Conservation (phyloP, 2,113 vertebrate species). For the Pholis gunnellus region DNA sequence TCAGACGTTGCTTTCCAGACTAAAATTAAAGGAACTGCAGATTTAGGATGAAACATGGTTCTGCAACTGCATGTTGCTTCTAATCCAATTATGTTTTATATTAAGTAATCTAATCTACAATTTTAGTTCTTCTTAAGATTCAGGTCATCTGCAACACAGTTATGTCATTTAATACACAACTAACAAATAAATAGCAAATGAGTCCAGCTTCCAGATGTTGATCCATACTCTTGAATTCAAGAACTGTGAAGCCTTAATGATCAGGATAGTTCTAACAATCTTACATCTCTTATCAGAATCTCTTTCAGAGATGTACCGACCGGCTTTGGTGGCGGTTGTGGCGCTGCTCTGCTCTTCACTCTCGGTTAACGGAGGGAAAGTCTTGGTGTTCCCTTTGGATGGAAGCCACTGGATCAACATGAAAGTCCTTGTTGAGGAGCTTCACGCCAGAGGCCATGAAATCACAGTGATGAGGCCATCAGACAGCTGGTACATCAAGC, state of each 20-base stretch:
- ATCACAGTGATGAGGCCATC: constrained; percentile 59
- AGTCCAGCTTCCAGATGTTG: background rate
- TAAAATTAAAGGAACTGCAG: background rate
- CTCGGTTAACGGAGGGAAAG: constrained; percentile 49
- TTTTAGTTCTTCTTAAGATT: background rate
- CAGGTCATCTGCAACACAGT: background rate
- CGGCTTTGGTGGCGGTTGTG: constrained; percentile 6
- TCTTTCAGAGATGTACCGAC: constrained; percentile 60
- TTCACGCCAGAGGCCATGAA: constrained; percentile 70
- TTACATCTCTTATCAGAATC: constrained; percentile 26
- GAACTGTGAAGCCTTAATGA: background rate
- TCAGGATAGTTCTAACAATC: background rate
- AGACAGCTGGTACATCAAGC: constrained; percentile 70
- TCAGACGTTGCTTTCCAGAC: too few relatives aligned
- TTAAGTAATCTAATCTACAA: background rate
- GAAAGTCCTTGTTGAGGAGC: constrained; percentile 68
- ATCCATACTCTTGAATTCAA: background rate
- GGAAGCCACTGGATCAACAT: constrained; percentile 80
- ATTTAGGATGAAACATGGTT: background rate
- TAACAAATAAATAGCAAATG: background rate
- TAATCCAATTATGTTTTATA: background rate
- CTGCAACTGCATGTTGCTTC: background rate
- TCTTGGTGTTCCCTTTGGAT: constrained; percentile 69
- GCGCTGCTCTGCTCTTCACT: constrained; percentile 41
- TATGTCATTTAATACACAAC: background rate